Conservation (phyloP, 92 coral and sea anemone genomes). For the Siderastrea radians region DNA sequence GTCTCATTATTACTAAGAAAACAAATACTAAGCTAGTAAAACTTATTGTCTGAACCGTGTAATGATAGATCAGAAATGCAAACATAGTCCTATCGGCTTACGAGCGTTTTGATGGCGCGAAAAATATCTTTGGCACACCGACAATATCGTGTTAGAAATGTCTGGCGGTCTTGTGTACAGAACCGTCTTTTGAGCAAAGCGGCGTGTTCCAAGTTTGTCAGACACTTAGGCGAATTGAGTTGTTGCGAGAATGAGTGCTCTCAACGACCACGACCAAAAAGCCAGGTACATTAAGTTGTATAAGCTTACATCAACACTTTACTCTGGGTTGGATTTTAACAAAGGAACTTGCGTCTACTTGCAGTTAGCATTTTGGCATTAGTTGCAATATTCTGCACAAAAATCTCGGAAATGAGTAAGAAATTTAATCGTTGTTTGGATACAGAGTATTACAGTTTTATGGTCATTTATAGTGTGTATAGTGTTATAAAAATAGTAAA, state of each 20-base stretch:
- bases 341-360: not conserved
- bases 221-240: not conserved
- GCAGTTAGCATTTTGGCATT: not conserved
- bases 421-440: not conserved
- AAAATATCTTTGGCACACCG: not conserved
- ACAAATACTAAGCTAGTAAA: not conserved
- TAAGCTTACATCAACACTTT: not conserved
- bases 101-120: not conserved
- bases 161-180: not conserved
- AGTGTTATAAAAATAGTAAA: not conserved
- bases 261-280: constrained; percentile 14
- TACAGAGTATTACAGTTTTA: not conserved
- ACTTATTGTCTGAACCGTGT: not conserved
- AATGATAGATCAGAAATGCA: not conserved
- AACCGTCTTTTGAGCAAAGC: not conserved
- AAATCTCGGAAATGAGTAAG: constrained; percentile 2
- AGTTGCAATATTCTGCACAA: not conserved
- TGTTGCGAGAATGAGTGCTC: not conserved
- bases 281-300: not conserved
- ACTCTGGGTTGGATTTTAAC: constrained; percentile 3
- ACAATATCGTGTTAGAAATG: not conserved
- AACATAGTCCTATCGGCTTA: not conserved
- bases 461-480: not conserved
- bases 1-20: not conserved
- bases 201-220: not conserved